A percentile compares a stretch with the other conserved stretches of the same genome.
phyloP scores from a whole-genome alignment of 2,113 vertebrate genomes.

The Nymphicus hollandicus region DNA sequence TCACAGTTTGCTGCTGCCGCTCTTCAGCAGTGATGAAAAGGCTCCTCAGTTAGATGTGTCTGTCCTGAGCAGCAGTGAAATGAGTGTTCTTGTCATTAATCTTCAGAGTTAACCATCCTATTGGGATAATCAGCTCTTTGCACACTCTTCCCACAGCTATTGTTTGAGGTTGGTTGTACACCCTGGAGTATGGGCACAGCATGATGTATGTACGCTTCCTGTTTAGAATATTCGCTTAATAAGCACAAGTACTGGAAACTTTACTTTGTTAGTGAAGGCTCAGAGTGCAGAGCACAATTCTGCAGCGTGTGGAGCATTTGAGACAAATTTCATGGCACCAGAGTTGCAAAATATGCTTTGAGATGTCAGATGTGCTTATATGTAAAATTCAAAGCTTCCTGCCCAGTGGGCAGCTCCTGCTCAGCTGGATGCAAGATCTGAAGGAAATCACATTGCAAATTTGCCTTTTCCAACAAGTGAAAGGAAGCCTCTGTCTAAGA shows the following conservation, averaged over 20 bases:
- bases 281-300: not conserved
- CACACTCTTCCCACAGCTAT: not conserved
- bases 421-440: not conserved
- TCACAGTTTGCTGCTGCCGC: not conserved
- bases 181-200: not conserved
- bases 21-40: not conserved
- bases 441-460: not conserved
- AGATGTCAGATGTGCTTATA: not conserved
- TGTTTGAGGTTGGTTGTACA: not conserved
- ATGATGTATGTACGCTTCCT: fast-evolving
- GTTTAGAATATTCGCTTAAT: not conserved
- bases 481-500: not conserved
- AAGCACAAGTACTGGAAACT: not conserved
- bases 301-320: not conserved
- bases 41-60: not conserved
- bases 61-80: not conserved
- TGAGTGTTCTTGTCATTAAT: not conserved
- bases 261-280: not conserved
- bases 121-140: not conserved
- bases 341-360: not conserved
- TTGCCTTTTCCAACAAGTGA: not conserved
- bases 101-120: not conserved
- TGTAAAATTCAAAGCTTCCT: not conserved
- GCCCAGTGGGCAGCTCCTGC: not conserved
- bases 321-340: not conserved